A percentile compares a stretch with the other conserved stretches of the same genome.
These are phyloP conservation scores for Carduelis carduelis DNA, from an alignment of 2,797 vertebrate species.

Conservation along the genomic window DNA sequence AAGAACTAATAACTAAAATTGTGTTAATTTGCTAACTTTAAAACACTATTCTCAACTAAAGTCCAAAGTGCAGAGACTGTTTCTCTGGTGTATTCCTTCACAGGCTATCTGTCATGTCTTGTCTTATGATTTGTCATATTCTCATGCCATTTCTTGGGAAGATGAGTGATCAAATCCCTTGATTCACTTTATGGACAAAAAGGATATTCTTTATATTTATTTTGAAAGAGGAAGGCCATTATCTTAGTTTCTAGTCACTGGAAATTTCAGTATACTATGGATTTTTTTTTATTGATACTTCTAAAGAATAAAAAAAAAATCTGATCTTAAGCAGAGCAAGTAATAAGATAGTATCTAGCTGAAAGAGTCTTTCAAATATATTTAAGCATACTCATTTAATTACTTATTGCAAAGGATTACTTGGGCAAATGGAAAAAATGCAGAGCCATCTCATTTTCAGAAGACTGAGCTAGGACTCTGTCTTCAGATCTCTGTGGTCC, in stretches of 20 bases:
- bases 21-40: background rate
- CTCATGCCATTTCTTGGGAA: background rate
- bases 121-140: background rate
- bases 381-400: background rate
- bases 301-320: background rate
- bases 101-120: background rate
- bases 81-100: background rate
- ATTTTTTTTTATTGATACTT: background rate
- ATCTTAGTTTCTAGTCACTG: background rate
- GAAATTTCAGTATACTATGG: background rate
- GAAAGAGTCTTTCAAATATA: background rate
- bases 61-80: background rate
- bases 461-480: background rate
- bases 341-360: background rate
- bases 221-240: background rate
- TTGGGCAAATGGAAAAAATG: background rate
- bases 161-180: background rate
- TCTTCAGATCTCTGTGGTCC: background rate
- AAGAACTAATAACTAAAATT: background rate
- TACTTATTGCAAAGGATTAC: too few species aligned
- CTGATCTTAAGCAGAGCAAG: background rate
- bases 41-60: background rate
- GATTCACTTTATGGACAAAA: background rate
- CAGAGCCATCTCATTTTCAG: background rate
- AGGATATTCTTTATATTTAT: background rate